phyloP scores from a whole-genome alignment of 2,888 invertebrate genomes.

The Lepidonotus clava region DNA sequence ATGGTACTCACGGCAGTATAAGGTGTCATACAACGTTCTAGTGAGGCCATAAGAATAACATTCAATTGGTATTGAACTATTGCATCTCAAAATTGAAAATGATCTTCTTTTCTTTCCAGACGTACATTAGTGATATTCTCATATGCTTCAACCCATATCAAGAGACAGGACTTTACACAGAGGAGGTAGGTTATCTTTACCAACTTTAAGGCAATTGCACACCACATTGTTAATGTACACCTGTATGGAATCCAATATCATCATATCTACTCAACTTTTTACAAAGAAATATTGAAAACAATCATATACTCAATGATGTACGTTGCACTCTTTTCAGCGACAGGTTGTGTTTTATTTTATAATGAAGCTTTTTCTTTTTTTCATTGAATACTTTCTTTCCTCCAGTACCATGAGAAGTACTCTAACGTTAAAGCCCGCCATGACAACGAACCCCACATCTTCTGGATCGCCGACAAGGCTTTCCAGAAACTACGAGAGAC shows the following conservation, averaged over 20 bases:
- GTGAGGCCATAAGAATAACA: too few relatives aligned
- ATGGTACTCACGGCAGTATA: too few relatives aligned
- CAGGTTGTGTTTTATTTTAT: neutral
- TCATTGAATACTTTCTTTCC: too few relatives aligned
- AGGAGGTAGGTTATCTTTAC: constrained; percentile 55
- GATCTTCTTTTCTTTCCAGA: constrained; percentile 61
- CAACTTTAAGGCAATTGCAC: too few relatives aligned
- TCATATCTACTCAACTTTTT: too few relatives aligned
- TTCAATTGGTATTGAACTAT: too few relatives aligned
- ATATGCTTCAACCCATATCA: constrained; percentile 66
- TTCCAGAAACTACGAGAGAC: constrained; percentile 68
- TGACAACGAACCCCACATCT: constrained; percentile 72
- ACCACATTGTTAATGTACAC: too few relatives aligned
- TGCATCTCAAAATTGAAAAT: too few relatives aligned
- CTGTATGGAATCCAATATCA: too few relatives aligned
- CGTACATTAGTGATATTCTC: constrained; percentile 66
- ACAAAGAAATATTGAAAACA: too few relatives aligned
- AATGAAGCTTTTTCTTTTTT: neutral
- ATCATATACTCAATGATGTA: too few relatives aligned
- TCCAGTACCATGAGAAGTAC: constrained; percentile 70
- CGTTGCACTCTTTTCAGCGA: neutral
- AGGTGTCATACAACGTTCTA: too few relatives aligned
- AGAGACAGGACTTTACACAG: constrained; percentile 61
- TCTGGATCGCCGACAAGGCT: constrained; percentile 73
- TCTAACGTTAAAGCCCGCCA: constrained; percentile 66